Evolutionary conservation across 2,113 vertebrate genomes (phyloP).

Genomic region (Ochotona curzoniae): DNA sequence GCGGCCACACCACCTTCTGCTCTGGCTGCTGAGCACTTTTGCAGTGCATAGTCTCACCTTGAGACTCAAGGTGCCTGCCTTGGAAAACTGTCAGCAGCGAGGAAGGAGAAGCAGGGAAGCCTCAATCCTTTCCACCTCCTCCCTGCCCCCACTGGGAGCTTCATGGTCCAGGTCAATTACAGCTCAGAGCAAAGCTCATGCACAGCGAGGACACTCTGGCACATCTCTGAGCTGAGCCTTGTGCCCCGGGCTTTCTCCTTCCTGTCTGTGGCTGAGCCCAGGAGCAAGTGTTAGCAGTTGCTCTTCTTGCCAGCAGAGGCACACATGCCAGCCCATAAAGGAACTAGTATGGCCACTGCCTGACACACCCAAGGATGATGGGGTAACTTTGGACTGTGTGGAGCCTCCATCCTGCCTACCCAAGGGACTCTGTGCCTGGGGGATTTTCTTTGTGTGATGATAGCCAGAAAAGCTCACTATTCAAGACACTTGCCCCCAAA

Average conservation of each 20-base stretch:
- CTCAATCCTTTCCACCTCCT: not conserved
- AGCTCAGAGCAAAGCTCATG: conserved; percentile 2
- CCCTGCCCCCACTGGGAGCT: not conserved
- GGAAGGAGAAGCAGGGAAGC: not conserved
- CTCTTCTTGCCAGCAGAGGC: not conserved
- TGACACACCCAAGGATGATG: not conserved
- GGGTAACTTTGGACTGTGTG: too few relatives aligned
- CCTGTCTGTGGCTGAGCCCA: not conserved
- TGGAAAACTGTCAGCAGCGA: conserved; percentile 1
- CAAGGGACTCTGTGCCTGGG: not conserved
- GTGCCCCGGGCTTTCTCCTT: not conserved
- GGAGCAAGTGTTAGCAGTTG: not conserved
- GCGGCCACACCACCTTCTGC: not conserved
- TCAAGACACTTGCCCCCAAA: not conserved
- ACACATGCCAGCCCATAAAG: not conserved
- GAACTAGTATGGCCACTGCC: not conserved
- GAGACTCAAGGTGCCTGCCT: not conserved
- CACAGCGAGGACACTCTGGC: not conserved
- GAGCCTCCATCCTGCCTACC: not conserved
- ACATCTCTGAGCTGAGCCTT: not conserved
- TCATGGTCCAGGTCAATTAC: not conserved
- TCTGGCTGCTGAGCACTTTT: not conserved
- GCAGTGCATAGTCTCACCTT: not conserved
- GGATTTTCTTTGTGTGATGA: conserved; percentile 7
- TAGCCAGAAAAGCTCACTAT: not conserved